A percentile compares a stretch with the other conserved stretches of the same genome.
Conservation (phyloP, 2,888 invertebrate genomes). For the Fabriciana adippe region DNA sequence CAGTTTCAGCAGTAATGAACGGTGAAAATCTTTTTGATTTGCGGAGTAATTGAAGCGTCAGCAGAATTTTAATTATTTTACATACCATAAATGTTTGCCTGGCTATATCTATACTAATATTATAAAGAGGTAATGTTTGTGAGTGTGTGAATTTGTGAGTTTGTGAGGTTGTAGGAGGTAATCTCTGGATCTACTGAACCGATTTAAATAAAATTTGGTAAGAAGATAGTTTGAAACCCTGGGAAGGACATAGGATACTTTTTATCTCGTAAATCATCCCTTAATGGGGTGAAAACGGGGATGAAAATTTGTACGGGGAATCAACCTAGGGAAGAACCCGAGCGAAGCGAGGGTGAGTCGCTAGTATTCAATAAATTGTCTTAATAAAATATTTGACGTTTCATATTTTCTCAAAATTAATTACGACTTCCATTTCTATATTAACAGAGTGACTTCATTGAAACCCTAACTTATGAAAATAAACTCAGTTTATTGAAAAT, state of each 20-base stretch:
- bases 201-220: background rate
- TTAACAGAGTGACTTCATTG: background rate
- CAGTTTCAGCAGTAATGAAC: constrained; percentile 30
- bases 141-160: too few relatives aligned
- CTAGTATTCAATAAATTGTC: background rate
- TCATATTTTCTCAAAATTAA: background rate
- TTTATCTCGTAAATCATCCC: too few relatives aligned
- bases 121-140: too few relatives aligned
- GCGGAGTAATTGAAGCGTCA: constrained; percentile 28
- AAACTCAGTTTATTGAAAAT: background rate
- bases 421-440: background rate
- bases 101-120: too few relatives aligned
- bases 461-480: constrained; percentile 1
- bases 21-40: constrained; percentile 32
- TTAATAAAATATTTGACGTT: background rate
- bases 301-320: too few relatives aligned
- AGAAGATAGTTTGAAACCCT: too few relatives aligned
- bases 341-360: too few relatives aligned
- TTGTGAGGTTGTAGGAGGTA: too few relatives aligned
- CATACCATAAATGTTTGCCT: background rate
- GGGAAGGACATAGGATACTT: too few relatives aligned
- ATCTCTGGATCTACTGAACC: background rate
- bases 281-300: too few relatives aligned
- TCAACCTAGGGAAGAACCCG: too few relatives aligned
- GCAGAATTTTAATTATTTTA: constrained; percentile 29